A percentile compares a stretch with the other conserved stretches of the same genome.
Evolutionary conservation across 2,888 invertebrate genomes (phyloP).

Genomic region (Xylophagus ater): DNA sequence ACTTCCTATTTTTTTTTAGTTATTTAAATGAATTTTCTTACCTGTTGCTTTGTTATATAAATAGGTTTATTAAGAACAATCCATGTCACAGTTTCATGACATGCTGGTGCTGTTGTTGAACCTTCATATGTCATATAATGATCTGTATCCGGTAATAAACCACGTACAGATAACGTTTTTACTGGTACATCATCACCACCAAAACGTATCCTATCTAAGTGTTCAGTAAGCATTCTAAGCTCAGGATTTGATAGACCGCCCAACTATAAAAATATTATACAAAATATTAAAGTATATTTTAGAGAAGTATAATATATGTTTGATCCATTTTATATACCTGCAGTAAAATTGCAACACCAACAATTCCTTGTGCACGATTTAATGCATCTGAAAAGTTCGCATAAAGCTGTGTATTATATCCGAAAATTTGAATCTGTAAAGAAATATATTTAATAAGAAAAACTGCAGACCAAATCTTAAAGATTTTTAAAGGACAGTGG

Average conservation of each 20-base stretch:
- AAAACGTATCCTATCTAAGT: slow-evolving; percentile 82
- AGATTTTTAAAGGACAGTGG: background rate
- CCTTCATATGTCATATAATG: slow-evolving; percentile 99
- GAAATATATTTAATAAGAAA: slow-evolving; percentile 21
- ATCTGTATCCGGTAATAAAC: slow-evolving; percentile 83
- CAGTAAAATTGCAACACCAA: slow-evolving; percentile 84
- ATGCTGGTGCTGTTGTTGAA: slow-evolving; percentile 92
- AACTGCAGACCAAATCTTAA: background rate
- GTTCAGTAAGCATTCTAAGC: slow-evolving; percentile 80
- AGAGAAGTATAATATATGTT: background rate
- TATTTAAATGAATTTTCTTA: slow-evolving; percentile 35
- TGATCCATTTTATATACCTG: slow-evolving; percentile 55
- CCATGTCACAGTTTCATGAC: slow-evolving; percentile 98
- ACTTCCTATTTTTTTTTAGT: no score
- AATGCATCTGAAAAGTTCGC: slow-evolving; percentile 92
- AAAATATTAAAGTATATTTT: background rate
- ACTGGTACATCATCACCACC: slow-evolving; percentile 81
- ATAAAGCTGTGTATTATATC: slow-evolving; percentile 95
- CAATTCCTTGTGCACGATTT: slow-evolving; percentile 88
- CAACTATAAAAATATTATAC: background rate
- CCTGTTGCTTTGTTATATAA: slow-evolving; percentile 95
- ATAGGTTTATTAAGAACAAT: slow-evolving; percentile 95
- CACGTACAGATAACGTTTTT: slow-evolving; percentile 73
- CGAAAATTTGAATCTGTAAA: slow-evolving; percentile 93
- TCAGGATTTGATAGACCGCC: slow-evolving; percentile 88